Evolutionary conservation across 2,113 vertebrate species (phyloP).

Genomic region (Chlamydotis undulata): DNA sequence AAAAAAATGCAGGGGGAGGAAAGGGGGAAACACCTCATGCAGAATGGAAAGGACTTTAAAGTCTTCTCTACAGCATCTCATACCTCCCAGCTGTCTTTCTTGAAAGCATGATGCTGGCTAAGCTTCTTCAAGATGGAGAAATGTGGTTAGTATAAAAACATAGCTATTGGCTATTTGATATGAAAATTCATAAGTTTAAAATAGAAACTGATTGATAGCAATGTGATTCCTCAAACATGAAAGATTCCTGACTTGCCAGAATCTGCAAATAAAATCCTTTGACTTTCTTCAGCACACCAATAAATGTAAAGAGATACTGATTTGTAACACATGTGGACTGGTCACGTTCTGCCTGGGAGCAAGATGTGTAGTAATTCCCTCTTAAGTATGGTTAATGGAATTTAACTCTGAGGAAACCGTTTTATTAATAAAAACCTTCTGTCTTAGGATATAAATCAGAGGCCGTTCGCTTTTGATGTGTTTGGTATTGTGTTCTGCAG

Average conservation of each 20-base stretch:
- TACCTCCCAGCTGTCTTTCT: neutral
- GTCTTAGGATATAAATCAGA: neutral
- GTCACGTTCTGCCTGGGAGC: conserved; percentile 39
- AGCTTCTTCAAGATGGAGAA: conserved; percentile 10
- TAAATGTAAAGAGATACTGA: conserved; percentile 40
- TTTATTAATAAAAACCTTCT: conserved; percentile 63
- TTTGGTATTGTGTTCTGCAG: neutral
- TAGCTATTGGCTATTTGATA: neutral
- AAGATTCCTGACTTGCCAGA: conserved; percentile 6
- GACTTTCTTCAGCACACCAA: conserved; percentile 1
- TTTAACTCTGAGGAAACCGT: conserved; percentile 54
- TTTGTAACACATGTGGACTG: conserved; percentile 40
- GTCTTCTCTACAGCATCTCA: neutral
- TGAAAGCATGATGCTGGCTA: neutral
- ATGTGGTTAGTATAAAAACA: neutral
- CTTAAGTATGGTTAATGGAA: conserved; percentile 45
- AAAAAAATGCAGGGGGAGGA: neutral
- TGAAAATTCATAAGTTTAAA: neutral
- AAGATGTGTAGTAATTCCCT: conserved; percentile 53
- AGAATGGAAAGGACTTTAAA: neutral
- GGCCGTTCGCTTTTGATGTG: conserved; percentile 39
- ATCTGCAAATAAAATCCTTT: conserved; percentile 25
- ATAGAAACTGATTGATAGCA: neutral
- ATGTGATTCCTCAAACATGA: neutral
- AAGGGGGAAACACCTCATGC: neutral